phyloP scores from a whole-genome alignment of 2,888 invertebrate species.

The Drosophila melanosoma region DNA sequence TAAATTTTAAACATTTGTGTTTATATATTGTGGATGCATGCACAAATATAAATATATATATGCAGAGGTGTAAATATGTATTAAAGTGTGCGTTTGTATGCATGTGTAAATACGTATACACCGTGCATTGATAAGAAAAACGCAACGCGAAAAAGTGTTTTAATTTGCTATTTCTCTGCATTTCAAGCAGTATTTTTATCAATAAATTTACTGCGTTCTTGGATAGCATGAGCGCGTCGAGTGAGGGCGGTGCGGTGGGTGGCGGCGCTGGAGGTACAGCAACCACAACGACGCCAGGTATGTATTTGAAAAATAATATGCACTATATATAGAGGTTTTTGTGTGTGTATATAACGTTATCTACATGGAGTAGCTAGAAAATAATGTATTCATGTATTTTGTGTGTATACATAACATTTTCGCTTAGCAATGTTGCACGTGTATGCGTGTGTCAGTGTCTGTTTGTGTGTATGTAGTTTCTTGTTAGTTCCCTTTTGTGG shows the following conservation, averaged over 20 bases:
- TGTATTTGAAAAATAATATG: conserved; percentile 54
- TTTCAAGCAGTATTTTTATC: conserved; percentile 66
- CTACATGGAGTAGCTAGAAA: conserved; percentile 18
- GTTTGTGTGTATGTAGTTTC: conserved; percentile 27
- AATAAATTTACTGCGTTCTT: conserved; percentile 72
- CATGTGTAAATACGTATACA: conserved; percentile 12
- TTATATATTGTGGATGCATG: conserved; percentile 5
- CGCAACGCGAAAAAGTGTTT: conserved; percentile 32
- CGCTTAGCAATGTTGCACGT: conserved; percentile 40
- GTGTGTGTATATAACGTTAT: conserved; percentile 7
- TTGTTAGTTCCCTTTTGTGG: conserved; percentile 54
- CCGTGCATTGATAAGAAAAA: conserved; percentile 58
- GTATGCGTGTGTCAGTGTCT: conserved; percentile 23
- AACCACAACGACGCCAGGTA: conserved; percentile 75
- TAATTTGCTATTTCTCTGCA: conserved; percentile 5
- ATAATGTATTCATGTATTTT: conserved; percentile 32
- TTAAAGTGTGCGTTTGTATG: conserved; percentile 10
- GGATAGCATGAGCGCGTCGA: conserved; percentile 76
- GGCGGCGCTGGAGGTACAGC: conserved; percentile 73
- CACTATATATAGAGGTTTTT: conserved; percentile 31
- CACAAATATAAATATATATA: conserved; percentile 19
- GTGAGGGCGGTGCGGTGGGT: conserved; percentile 72
- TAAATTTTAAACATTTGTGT: not conserved
- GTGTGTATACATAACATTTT: conserved; percentile 68
- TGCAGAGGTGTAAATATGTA: conserved; percentile 13